These are phyloP conservation scores for Phyllopteryx taeniolatus DNA, from an alignment of 2,113 vertebrate species.

Conservation along the genomic window DNA sequence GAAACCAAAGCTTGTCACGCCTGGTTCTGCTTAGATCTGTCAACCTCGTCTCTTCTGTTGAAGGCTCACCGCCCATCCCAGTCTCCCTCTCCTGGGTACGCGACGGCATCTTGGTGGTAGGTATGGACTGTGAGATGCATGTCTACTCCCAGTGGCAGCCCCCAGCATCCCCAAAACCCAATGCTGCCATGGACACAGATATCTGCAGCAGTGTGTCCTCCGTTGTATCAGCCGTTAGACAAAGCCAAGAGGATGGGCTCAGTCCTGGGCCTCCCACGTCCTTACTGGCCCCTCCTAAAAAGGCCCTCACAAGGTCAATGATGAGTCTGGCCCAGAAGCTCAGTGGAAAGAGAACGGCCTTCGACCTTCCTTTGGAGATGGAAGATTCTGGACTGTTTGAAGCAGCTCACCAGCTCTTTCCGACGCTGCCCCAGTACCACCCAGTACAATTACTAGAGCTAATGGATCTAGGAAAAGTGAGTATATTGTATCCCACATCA, in stretches of 20 bases:
- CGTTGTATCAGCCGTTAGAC: slow-evolving; percentile 79
- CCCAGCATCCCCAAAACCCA: slow-evolving; percentile 68
- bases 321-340: slow-evolving; percentile 95
- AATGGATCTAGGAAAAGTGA: slow-evolving; percentile 95
- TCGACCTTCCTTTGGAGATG: slow-evolving; percentile 83
- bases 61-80: slow-evolving; percentile 87
- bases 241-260: slow-evolving; percentile 76
- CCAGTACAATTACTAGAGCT: slow-evolving; percentile 93
- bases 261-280: slow-evolving; percentile 45
- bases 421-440: slow-evolving; percentile 95
- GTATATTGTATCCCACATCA: slow-evolving; percentile 3
- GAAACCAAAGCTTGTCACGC: slow-evolving; percentile 70
- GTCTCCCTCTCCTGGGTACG: slow-evolving; percentile 96
- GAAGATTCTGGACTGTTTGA: slow-evolving; percentile 97
- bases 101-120: slow-evolving; percentile 95
- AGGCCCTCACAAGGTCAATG: slow-evolving; percentile 86
- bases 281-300: slow-evolving; percentile 77
- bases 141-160: slow-evolving; percentile 98
- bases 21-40: slow-evolving; percentile 87
- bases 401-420: slow-evolving; percentile 88
- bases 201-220: slow-evolving; percentile 81
- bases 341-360: slow-evolving; percentile 85
- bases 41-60: slow-evolving; percentile 90
- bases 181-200: slow-evolving; percentile 53
- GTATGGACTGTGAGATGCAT: slow-evolving; percentile 99